Evolutionary conservation across 2,888 invertebrate species (phyloP), one percentile per base, ranked within the genome.

Genomic region (Dascillus cervinus): DNA sequence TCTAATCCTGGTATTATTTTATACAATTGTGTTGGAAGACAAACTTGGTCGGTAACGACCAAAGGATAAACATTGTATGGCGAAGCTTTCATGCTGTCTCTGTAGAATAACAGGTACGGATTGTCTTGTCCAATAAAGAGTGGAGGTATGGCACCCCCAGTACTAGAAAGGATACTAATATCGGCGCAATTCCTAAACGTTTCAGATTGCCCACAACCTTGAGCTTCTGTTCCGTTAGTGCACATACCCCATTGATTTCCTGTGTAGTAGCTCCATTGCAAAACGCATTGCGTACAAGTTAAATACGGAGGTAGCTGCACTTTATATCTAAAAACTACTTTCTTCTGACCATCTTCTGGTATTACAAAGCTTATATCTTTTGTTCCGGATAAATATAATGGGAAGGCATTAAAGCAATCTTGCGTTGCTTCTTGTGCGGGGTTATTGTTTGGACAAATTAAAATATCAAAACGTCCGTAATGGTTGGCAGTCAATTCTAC

Each of bases 161-260:
- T 82, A 59, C 79, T 87, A 14, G 86, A 84, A 4, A 82, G 69
- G 44, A 92, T 82, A 32, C 78, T 79, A 34, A 92, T 76, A 59
- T 92, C 91, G 0, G 91, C 90, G 56, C 92, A 92, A 60, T 91
- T 91, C 37, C 87, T 71, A 65, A 92, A 92, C 0, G 88, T 89
- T 66, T 92, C 91, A 4, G 90, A 85, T 42, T 77, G 74, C n/a
- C 91, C 91, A 55, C 90, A 91, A 1, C 91, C 90, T 1, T 87
- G 81, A 0, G 83, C 84, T 55, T 88, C 84, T 0, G 87, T 87
- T 22, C 90, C 90, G 58, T 90, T 88, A 1, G 75, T 64, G 54
- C 90, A 90, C 11, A 73, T 76, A 3, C 91, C 92, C 91, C 91
- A 92, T 78, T 88, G 89, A 57, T 92, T 92, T 75, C 86, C 85